Evolutionary conservation across 1,140 invertebrate genomes (phyloP), one percentile per base, ranked within the genome.

Genomic region (Cherax quadricarinatus): DNA sequence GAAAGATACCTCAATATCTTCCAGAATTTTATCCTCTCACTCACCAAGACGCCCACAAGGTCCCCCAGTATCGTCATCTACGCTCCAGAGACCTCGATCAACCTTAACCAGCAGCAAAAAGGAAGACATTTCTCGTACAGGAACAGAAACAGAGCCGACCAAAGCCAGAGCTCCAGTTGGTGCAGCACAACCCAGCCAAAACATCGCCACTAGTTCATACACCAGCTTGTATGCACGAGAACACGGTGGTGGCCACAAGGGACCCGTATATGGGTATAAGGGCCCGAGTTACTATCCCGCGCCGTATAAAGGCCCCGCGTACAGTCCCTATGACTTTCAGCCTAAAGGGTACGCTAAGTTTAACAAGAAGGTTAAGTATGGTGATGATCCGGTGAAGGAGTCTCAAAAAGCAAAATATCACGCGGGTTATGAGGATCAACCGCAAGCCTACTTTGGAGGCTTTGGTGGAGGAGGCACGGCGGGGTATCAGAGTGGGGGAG

Each of bases 381-480:
- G 92, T 0, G 92, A 93, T 66, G 92, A 93, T 48, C 92, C 92
- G 2, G 92, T 93, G 83, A 87, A 82, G 60, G 92, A 93, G 18
- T 91, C 92, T 9, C 88, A 93, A 51, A 93, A 93, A 51, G 78
- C 62, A 2, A 79, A 85, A 16, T 93, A 90, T 66, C 81, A 93
- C 48, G 10, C 12, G 0, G 12, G 51, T 10, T 73, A 75, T 18
- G 66, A 86, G 1, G 92, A 93, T 41, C 81, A 93, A n/a, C 84
- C 88, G 0, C 24, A 81, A 14, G 41, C 78, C 0, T 86, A 89
- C 84, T 93, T 93, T 62, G 92, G 92, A 9, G 92, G 92, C 3
- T 93, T 93, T 51, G 92, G 92, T 24, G 92, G 92, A 12, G 92
- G 92, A 51, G 92, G 92, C 7, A 87, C 88, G 4, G 62, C 84